Base-by-base conservation (phyloP, 2,888 invertebrate species). In the Catonia carolina region DNA sequence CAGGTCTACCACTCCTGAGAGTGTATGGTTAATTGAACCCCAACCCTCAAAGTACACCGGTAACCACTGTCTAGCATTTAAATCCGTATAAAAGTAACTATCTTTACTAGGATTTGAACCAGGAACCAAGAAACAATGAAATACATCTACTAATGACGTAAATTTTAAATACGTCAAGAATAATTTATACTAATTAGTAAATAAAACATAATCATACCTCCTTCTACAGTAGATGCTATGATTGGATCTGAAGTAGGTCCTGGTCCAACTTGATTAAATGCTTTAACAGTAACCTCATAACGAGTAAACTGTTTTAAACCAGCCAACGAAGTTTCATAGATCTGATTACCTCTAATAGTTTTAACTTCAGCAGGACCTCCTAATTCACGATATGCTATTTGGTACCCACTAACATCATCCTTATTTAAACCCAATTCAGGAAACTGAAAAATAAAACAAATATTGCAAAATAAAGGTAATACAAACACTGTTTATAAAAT, bases 221-320 rank as follows among this genome's bases (percentile, higher is more conserved):
- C 65, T 64, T 67, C 66, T 50, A 65, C 72, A 68, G 67, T 76
- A 69, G 65, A 65, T 7, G 65, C 60, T 15, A 64, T 58, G 22
- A 65, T 56, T 15, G 60, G 64, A 49, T 58, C 63, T 45, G 63
- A 64, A 52, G 62, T 58, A n/a, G 0, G 90, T 87, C 0, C 91
- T 89, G 42, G 85, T 82, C 89, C 90, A 35, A 87, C 84, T 1
- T 82, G 80, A 71, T 90, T 91, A 71, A 86, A 89, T 0, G 89
- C 89, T 60, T 85, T 79, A 20, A 90, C 85, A 1, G 85, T 81
- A 6, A 91, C 80, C 55, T 84, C 83, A 71, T 91, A 91, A 51
- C 85, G 82, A 0, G 89, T 88, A 69, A 86, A 89, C 68, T 89
- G 87, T 57, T 82, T 78, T 22, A 88, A 73, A 1, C 83, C 82